phyloP scores from a whole-genome alignment of 2,113 vertebrate genomes.

The Mastomys coucha region DNA sequence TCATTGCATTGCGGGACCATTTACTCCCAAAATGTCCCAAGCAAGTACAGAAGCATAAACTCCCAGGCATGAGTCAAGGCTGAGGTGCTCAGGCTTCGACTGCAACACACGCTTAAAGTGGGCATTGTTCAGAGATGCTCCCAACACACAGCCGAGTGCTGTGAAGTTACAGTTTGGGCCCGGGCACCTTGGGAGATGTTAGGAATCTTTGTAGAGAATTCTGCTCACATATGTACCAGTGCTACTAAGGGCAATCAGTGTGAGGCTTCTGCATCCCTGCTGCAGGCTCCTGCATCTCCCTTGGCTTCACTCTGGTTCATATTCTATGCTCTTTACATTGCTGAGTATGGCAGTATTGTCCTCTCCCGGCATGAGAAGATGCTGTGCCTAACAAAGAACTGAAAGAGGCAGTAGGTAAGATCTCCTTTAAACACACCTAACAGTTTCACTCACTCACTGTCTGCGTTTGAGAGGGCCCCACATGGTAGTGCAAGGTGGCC shows the following conservation, averaged over 20 bases:
- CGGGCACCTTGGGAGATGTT: neutral
- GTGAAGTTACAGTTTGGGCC: neutral
- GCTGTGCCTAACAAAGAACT: neutral
- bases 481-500: neutral
- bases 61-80: neutral
- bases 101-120: neutral
- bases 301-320: neutral
- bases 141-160: neutral
- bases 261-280: neutral
- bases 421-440: neutral
- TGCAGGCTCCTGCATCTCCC: neutral
- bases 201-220: neutral
- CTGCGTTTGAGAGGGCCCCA: neutral
- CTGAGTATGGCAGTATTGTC: neutral
- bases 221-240: neutral
- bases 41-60: neutral
- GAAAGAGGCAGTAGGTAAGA: neutral
- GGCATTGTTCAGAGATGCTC: neutral
- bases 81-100: neutral
- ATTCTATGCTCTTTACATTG: neutral
- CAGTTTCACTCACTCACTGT: neutral
- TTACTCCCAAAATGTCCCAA: slow-evolving; percentile 43
- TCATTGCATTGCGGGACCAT: slow-evolving; percentile 41
- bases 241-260: neutral
- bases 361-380: neutral